Evolutionary conservation across 2,113 vertebrate genomes (phyloP).

Genomic region (Eubucco bourcierii): DNA sequence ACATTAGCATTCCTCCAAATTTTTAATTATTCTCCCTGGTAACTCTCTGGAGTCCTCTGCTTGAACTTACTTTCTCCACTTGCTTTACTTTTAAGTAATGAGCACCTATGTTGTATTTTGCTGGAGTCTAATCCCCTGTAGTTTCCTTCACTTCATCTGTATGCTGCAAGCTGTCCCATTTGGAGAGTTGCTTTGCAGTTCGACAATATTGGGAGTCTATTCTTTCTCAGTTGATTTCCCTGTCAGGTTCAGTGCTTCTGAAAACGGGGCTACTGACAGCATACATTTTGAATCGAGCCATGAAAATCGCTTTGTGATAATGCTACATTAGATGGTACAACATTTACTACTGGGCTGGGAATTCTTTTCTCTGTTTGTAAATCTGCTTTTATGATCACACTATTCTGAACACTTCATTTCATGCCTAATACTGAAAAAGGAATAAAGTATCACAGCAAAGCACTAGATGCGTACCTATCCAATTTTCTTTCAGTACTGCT

Average conservation of each 20-base stretch:
- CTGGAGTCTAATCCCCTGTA: not conserved
- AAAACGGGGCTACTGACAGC: constrained; percentile 4
- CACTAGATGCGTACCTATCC: constrained; percentile 31
- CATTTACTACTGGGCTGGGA: constrained; percentile 16
- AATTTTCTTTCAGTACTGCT: constrained; percentile 25
- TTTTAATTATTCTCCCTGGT: constrained; percentile 29
- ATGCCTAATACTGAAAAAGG: constrained; percentile 8
- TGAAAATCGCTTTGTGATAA: not conserved
- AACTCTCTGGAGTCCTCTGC: not conserved
- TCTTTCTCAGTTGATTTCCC: constrained; percentile 18
- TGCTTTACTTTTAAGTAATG: not conserved
- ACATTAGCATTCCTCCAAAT: constrained; percentile 1
- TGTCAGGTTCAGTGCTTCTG: constrained; percentile 15
- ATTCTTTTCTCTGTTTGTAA: constrained; percentile 40
- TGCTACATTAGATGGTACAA: constrained; percentile 3
- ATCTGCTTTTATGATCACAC: constrained; percentile 24
- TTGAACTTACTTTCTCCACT: not conserved
- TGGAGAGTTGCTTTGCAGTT: not conserved
- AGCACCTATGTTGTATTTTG: not conserved
- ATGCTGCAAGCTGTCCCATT: not conserved
- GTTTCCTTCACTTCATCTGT: not conserved
- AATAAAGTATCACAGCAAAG: constrained; percentile 7
- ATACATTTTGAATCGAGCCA: constrained; percentile 31
- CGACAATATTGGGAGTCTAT: not conserved
- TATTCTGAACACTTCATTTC: constrained; percentile 51